A percentile compares a stretch with the other conserved stretches of the same genome.
phyloP scores from a whole-genome alignment of 2,113 vertebrate species.

The Tragelaphus imberbis region DNA sequence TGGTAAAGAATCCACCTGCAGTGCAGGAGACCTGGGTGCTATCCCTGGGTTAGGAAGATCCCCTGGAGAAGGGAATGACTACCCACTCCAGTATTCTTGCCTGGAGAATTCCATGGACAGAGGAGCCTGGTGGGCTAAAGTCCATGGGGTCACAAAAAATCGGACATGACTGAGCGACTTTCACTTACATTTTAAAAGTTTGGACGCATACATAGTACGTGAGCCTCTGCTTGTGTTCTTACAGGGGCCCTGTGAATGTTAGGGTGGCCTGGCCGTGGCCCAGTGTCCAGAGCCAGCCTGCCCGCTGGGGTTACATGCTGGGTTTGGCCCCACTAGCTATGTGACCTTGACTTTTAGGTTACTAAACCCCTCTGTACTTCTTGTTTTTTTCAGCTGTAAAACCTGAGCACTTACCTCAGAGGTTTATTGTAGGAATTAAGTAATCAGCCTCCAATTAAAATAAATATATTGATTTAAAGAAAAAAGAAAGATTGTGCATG shows the following conservation, averaged over 20 bases:
- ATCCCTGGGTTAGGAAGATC: neutral
- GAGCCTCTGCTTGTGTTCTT: neutral
- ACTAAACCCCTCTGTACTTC: neutral
- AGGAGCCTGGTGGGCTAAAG: neutral
- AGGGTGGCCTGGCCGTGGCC: neutral
- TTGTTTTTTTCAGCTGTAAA: neutral
- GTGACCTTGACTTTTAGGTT: neutral
- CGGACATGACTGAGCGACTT: neutral
- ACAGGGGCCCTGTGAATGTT: rapidly evolving
- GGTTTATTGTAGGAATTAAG: neutral
- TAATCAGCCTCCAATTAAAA: neutral
- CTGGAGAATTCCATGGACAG: neutral
- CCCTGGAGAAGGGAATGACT: neutral
- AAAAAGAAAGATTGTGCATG: neutral
- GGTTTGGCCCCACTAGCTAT: neutral
- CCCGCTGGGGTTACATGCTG: neutral
- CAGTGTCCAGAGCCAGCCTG: neutral
- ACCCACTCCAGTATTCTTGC: neutral
- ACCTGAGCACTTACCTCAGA: neutral
- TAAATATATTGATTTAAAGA: neutral
- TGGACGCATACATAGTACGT: neutral
- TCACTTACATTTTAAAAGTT: neutral
- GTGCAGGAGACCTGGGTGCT: neutral
- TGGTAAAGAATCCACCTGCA: neutral
- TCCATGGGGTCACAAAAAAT: neutral